These are phyloP conservation scores for Aepyceros melampus DNA, from an alignment of 2,113 vertebrate species.

Conservation along the genomic window DNA sequence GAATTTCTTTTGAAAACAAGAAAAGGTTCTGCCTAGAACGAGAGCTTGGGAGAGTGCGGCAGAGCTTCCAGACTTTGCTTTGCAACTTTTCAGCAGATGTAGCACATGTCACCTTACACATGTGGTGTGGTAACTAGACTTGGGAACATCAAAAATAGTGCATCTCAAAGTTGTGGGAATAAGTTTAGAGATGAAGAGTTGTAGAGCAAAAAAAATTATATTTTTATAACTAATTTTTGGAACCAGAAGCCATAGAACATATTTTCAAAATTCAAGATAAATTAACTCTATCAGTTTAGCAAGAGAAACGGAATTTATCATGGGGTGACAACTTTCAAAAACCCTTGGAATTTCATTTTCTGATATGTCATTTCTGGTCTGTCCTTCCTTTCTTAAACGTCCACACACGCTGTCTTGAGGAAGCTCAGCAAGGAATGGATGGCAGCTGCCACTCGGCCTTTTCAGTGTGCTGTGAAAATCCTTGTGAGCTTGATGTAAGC, in stretches of 20 bases:
- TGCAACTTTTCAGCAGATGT: background rate
- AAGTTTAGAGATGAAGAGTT: background rate
- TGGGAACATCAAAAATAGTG: slow-evolving; percentile 10
- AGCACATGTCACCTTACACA: background rate
- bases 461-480: background rate
- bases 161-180: background rate
- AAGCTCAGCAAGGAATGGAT: background rate
- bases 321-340: background rate
- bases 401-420: background rate
- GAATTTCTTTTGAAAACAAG: slow-evolving; percentile 19
- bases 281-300: background rate
- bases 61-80: background rate
- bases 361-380: background rate
- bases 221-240: slow-evolving; percentile 11
- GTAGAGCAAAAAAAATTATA: background rate
- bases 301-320: background rate
- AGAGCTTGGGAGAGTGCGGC: background rate
- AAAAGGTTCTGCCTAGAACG: background rate
- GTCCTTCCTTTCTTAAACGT: background rate
- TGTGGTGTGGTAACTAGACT: background rate
- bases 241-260: background rate
- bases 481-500: background rate
- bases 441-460: background rate
- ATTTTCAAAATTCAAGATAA: slow-evolving; percentile 15
- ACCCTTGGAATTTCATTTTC: background rate